Evolutionary conservation across 2,113 vertebrate genomes (phyloP).

Genomic region (Coracopsis vasa): DNA sequence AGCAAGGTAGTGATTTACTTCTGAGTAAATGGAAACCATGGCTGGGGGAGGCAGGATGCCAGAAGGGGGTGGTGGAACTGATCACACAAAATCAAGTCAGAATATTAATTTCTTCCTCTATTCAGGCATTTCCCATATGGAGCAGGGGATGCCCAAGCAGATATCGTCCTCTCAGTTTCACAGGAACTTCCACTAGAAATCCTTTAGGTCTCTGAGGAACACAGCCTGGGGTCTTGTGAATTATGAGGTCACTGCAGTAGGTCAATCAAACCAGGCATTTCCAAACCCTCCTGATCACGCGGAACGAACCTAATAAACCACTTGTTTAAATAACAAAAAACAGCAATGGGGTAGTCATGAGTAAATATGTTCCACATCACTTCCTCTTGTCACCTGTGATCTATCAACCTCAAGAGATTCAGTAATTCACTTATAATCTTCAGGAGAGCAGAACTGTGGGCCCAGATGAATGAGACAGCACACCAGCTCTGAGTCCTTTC

Average conservation of each 20-base stretch:
- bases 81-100: neutral
- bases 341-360: neutral
- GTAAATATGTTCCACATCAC: neutral
- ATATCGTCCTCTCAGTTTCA: neutral
- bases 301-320: neutral
- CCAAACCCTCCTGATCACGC: neutral
- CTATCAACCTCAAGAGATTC: neutral
- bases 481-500: neutral
- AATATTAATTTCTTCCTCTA: neutral
- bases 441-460: neutral
- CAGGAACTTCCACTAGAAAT: neutral
- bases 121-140: neutral
- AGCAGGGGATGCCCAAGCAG: neutral
- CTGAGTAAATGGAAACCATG: neutral
- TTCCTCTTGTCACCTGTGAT: neutral
- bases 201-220: neutral
- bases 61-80: neutral
- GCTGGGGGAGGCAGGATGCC: neutral
- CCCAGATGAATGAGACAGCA: rapidly evolving
- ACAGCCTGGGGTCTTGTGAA: neutral
- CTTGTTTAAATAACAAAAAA: neutral
- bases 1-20: neutral
- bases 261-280: neutral
- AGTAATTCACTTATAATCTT: neutral
- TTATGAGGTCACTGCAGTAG: neutral